Evolutionary conservation across 2,113 vertebrate species (phyloP).

Genomic region (Nothoprocta pentlandii): DNA sequence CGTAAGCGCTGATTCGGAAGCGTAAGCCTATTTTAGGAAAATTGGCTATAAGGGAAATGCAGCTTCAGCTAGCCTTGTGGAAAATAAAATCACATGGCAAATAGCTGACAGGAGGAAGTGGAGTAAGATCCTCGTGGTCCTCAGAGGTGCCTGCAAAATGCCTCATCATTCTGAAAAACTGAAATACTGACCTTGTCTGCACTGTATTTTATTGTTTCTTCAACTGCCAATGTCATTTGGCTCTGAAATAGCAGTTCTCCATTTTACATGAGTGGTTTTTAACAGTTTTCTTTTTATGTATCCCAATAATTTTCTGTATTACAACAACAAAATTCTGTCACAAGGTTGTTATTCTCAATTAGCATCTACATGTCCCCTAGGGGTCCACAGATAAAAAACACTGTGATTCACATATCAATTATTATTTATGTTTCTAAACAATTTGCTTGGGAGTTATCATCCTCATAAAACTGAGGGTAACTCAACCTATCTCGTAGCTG

Average conservation of each 20-base stretch:
- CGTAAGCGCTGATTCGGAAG: not conserved
- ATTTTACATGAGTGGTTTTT: not conserved
- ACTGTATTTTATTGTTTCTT: not conserved
- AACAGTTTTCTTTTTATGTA: not conserved
- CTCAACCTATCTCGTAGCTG: not conserved
- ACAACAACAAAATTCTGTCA: not conserved
- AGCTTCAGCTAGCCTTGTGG: not conserved
- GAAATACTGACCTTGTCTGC: not conserved
- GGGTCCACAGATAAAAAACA: not conserved
- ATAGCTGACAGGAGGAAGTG: not conserved
- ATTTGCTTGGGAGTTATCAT: not conserved
- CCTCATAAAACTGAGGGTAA: not conserved
- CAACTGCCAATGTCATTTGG: not conserved
- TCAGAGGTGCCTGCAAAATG: not conserved
- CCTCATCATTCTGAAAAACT: not conserved
- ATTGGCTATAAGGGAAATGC: not conserved
- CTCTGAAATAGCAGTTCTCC: not conserved
- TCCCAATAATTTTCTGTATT: slow-evolving; percentile 14
- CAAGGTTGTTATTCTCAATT: not conserved
- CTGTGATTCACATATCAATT: not conserved
- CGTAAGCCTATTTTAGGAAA: not conserved
- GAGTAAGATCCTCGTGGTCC: not conserved
- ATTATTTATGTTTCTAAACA: not conserved
- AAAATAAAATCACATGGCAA: not conserved
- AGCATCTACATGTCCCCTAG: not conserved